Base-by-base conservation (phyloP, 2,797 vertebrate species). In the Lemur catta region DNA sequence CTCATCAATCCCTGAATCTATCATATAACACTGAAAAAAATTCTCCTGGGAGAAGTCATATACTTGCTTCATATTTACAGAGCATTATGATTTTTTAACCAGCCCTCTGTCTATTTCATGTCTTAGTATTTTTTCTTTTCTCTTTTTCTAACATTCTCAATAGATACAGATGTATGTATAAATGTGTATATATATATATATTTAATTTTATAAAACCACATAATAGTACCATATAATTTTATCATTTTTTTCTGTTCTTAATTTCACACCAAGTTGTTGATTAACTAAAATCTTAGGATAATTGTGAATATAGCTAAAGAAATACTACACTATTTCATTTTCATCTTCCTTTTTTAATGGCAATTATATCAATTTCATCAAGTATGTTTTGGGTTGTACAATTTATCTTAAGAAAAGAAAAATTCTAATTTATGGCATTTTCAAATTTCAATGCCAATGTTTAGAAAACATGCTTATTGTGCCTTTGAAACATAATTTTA, bases 281-380 rank as follows among this genome's bases (percentile, higher is more conserved):
- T 92, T 67, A 92, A 82, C 55, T 46, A 84, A 74, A 71, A 26
- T 78, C 15, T 52, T 61, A 63, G 61, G 24, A 24, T 78, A 24
- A 24, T 55, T 89, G 30, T 10, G 17, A 61, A 69, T 84, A 2
- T 84, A 88, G 28, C 55, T 84, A n/a, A 48, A 85, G 46, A 91
- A 75, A 74, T 38, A 38, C 71, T 74, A 84, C 12, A 38, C 38
- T 50, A 33, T 43, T 94, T 43, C 22, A 43, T 78, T 78, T 90
- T 71, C 61, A 71, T 85, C n/a, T 84, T 84, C n/a, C 26, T 89
- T 33, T 84, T 86, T n/a, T 18, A 65, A 65, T 15, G 46, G 84
- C 30, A 43, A 35, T 96, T 97, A 93, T 86, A 35, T 97, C 41
- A 38, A n/a, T 5, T n/a, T 94, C 59, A 96, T 63, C 57, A 93